Conservation (phyloP, 2,888 invertebrate genomes). For the Cephalotes varians region DNA sequence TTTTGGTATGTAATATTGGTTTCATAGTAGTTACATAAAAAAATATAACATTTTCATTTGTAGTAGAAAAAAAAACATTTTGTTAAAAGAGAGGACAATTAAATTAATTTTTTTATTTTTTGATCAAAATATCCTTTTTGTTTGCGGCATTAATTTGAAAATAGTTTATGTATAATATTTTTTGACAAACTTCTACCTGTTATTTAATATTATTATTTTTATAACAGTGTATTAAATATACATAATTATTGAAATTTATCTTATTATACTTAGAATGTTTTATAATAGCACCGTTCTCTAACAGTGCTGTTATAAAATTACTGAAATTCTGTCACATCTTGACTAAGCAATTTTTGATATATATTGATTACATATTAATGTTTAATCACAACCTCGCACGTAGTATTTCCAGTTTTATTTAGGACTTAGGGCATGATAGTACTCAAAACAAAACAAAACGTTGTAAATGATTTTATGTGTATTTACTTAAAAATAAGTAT, state of each 20-base stretch:
- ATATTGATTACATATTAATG: constrained; percentile 21
- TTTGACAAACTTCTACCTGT: not conserved
- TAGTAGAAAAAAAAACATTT: not conserved
- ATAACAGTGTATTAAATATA: not conserved
- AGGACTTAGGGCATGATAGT: not conserved
- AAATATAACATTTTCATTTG: constrained; percentile 33
- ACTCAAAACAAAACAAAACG: not conserved
- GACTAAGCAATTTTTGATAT: constrained; percentile 28
- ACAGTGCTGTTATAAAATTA: constrained; percentile 10
- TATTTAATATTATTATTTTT: not conserved
- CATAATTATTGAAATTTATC: not conserved
- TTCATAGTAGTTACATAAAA: constrained; percentile 62
- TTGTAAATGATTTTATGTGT: constrained; percentile 21
- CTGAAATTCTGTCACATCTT: constrained; percentile 17
- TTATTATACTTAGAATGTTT: not conserved
- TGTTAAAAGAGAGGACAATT: not conserved
- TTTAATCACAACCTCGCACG: constrained; percentile 47
- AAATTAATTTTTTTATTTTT: not conserved
- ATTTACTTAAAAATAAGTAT: not conserved
- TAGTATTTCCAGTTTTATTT: constrained; percentile 28
- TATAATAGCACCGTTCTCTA: not conserved
- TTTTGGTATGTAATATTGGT: constrained; percentile 62
- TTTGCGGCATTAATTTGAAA: not conserved
- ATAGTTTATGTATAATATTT: not conserved
- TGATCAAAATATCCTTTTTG: not conserved